Percentiles rank a stretch among this genome's conserved stretches.
Conservation (phyloP, 2,113 vertebrate genomes). For the Cnemophilus loriae region DNA sequence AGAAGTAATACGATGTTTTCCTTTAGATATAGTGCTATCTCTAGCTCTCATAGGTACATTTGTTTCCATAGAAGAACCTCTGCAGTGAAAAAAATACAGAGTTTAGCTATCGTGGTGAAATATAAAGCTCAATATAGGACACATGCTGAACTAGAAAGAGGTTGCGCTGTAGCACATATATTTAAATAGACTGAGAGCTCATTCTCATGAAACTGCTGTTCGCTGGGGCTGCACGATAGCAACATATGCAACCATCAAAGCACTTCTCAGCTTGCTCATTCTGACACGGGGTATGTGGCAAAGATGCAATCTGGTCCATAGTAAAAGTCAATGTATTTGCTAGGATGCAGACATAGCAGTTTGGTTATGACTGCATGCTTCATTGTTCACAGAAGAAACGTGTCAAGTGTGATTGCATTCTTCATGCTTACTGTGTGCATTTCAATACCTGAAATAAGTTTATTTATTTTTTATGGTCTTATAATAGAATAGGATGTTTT, state of each 20-base stretch:
- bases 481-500: neutral
- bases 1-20: neutral
- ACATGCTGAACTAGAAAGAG: neutral
- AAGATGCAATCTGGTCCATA: constrained; percentile 37
- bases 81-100: neutral
- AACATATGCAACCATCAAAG: constrained; percentile 40
- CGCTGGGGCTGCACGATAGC: neutral
- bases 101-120: neutral
- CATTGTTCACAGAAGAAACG: constrained; percentile 14
- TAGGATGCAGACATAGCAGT: constrained; percentile 1
- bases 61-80: neutral
- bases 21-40: neutral
- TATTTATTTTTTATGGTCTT: neutral
- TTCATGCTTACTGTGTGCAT: neutral
- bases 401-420: constrained; percentile 6
- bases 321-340: constrained; percentile 4
- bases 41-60: neutral
- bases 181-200: constrained; percentile 3
- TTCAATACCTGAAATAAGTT: neutral
- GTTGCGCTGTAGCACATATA: neutral
- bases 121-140: neutral
- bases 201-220: neutral
- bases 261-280: constrained; percentile 41
- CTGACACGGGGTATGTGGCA: constrained; percentile 21
- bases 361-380: constrained; percentile 23